phyloP scores from a whole-genome alignment of 2,888 invertebrate genomes.

The Saturnia pavonia region DNA sequence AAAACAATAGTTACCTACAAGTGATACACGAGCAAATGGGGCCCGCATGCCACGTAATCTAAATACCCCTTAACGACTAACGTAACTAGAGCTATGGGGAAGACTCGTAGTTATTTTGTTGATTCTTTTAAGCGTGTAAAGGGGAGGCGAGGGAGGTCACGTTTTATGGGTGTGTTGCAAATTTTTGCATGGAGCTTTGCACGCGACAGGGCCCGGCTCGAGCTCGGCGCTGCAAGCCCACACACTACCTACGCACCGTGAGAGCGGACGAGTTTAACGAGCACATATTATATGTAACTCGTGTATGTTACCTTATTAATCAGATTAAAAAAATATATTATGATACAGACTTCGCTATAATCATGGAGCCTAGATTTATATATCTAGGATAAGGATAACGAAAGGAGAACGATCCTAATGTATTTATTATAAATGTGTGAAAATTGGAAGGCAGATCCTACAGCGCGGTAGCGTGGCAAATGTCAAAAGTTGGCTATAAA shows the following conservation, averaged over 20 bases:
- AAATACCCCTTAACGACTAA: conserved; percentile 60
- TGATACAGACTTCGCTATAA: neutral
- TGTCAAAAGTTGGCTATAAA: too few relatives aligned
- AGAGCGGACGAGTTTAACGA: neutral
- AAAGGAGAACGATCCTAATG: too few relatives aligned
- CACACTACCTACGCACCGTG: conserved; percentile 15
- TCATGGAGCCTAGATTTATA: too few relatives aligned
- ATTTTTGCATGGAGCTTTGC: conserved; percentile 77
- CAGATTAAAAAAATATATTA: neutral
- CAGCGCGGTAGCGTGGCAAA: too few relatives aligned
- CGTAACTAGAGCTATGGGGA: conserved; percentile 57
- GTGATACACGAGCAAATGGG: conserved; percentile 67
- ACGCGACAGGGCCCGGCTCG: conserved; percentile 63
- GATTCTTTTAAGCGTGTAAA: conserved; percentile 48
- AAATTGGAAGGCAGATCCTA: too few relatives aligned
- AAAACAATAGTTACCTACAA: conserved; percentile 38
- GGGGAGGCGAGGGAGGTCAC: conserved; percentile 58
- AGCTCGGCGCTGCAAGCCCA: conserved; percentile 66
- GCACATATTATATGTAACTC: neutral
- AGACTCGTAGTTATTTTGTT: conserved; percentile 47
- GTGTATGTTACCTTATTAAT: neutral
- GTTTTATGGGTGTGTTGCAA: conserved; percentile 65
- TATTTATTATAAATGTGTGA: too few relatives aligned
- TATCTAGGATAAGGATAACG: too few relatives aligned
- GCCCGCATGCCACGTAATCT: conserved; percentile 61